Evolutionary conservation across 2,113 vertebrate genomes (phyloP).

Genomic region (Oryctolagus cuniculus): DNA sequence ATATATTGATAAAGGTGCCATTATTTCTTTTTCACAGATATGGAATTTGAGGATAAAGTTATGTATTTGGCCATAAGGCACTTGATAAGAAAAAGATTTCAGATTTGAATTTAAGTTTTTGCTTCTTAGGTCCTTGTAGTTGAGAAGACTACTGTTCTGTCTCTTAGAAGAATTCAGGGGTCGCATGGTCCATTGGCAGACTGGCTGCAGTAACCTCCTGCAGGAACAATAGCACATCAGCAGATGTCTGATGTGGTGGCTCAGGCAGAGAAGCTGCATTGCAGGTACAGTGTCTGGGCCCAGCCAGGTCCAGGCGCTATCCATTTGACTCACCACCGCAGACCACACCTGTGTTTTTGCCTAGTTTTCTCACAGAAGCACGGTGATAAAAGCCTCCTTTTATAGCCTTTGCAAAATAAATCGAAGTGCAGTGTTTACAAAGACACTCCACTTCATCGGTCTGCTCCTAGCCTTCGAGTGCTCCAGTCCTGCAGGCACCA

Average conservation of each 20-base stretch:
- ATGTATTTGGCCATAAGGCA: not conserved
- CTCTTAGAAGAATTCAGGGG: not conserved
- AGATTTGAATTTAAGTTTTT: not conserved
- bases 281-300: fast-evolving
- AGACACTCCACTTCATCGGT: slow-evolving; percentile 46
- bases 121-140: not conserved
- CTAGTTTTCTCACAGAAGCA: slow-evolving; percentile 36
- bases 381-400: slow-evolving; percentile 58
- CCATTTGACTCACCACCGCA: not conserved
- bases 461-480: not conserved
- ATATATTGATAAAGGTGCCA: not conserved
- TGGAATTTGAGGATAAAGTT: not conserved
- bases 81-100: not conserved
- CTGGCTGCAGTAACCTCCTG: fast-evolving
- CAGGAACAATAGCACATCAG: not conserved
- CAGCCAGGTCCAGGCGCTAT: fast-evolving
- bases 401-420: slow-evolving; percentile 65
- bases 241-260: not conserved
- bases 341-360: not conserved
- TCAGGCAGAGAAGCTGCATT: too few species aligned
- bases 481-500: not conserved
- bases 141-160: too few species aligned
- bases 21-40: not conserved
- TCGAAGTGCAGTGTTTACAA: slow-evolving; percentile 51
- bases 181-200: not conserved